phyloP scores from a whole-genome alignment of 1,140 invertebrate genomes.

The Bicyclus anynana region DNA sequence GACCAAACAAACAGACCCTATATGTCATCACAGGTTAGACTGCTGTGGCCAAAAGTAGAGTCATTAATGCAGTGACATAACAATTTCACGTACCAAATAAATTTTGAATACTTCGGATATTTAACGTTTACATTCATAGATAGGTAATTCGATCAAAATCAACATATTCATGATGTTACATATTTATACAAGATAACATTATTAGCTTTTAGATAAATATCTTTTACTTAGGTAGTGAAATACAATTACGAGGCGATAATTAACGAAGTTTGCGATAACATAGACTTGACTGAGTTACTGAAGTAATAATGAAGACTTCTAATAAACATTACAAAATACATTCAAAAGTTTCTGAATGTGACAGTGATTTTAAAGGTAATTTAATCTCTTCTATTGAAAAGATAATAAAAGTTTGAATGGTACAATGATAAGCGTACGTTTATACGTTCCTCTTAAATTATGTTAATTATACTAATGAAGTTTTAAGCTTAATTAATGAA shows the following conservation, averaged over 20 bases:
- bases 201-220: constrained; percentile 7
- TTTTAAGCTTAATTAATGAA: no score
- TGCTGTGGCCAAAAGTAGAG: no score
- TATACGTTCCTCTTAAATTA: no score
- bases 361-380: constrained; percentile 27
- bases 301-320: constrained; percentile 11
- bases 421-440: neutral
- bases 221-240: neutral
- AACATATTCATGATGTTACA: neutral
- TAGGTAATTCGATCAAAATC: no score
- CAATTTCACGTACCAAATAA: no score
- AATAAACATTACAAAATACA: constrained; percentile 8
- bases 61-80: no score
- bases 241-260: neutral
- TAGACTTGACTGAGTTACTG: neutral
- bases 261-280: neutral
- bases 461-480: no score
- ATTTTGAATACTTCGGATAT: no score
- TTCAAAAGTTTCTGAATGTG: constrained; percentile 7
- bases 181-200: constrained; percentile 12
- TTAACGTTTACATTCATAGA: no score
- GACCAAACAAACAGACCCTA: no score
- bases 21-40: no score
- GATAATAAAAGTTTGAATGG: neutral
- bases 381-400: neutral